Evolutionary conservation across 2,113 vertebrate species (phyloP), one percentile per base, ranked within the genome.

Genomic region (Nannobrachium achirus): DNA sequence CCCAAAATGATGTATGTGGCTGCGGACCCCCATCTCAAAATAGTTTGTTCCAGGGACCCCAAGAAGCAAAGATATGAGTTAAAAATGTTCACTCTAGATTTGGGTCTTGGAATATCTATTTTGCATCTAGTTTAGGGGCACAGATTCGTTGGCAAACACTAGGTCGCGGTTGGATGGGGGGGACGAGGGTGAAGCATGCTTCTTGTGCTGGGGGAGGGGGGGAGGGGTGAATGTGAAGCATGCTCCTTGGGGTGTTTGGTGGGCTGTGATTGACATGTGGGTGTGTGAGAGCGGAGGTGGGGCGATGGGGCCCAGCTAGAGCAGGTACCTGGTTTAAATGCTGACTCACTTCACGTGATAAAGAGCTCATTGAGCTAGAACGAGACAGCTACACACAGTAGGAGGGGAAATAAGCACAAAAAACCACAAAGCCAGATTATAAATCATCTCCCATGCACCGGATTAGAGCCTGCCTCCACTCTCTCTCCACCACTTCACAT

Each of bases 341-440:
- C 94, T 94, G 96, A 96, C 96, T 97, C 90, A 98, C 96, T 96
- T 98, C 96, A 51, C 94, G 93, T 84, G 97, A 98, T 92, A 98
- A 95, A 89, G 96, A 97, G 91, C 96, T 98, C 96, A 95, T 93
- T 90, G 96, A 98, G 91, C 97, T 97, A 95, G 96, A 98, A 92
- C 95, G 94, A 76, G 96, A 98, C 82, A 96, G 97, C 97, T 98
- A 92, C 90, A 93, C 91, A 95, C 90, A 93, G 92, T 92, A 90
- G 68, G 75, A 64, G 60, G 42, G 78, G 88, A 89, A 94, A 76
- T 20, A 87, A 86, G 93, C 82, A 94, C 81, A 88, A 71, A 86
- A 78, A 82, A 85, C 71, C 82, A 91, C 73, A 92, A 87, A 82
- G 83, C 88, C 65, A 81, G 82, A 91, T 91, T 92, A n/a, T n/a